Evolutionary conservation across 2,113 vertebrate species (phyloP).

Genomic region (Sminthopsis crassicaudata): DNA sequence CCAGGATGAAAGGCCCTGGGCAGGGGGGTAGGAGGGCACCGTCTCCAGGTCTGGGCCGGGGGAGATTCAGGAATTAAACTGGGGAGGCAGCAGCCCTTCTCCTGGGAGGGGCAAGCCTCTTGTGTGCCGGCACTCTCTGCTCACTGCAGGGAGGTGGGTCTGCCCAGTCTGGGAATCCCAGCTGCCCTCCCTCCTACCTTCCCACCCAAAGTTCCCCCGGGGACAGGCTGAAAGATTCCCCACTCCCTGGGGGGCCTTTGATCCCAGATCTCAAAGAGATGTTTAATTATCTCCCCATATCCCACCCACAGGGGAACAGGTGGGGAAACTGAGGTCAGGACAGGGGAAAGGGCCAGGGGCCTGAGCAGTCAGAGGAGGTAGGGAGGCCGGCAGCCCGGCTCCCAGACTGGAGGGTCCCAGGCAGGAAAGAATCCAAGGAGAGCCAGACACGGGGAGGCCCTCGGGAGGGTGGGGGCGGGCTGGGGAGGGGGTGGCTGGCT

Average conservation of each 20-base stretch:
- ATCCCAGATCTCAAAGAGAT: not conserved
- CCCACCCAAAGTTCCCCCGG: not conserved
- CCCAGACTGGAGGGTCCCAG: not conserved
- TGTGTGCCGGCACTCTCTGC: too few relatives aligned
- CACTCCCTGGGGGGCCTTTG: slow-evolving; percentile 2
- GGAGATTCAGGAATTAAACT: not conserved
- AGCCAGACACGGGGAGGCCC: not conserved
- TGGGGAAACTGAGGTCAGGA: not conserved
- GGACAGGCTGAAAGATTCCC: not conserved
- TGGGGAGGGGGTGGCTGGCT: not conserved
- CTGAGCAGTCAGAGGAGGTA: not conserved
- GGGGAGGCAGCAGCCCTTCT: not conserved
- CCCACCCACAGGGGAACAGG: slow-evolving; percentile 2
- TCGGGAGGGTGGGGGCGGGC: not conserved
- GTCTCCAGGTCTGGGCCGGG: not conserved
- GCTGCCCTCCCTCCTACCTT: not conserved
- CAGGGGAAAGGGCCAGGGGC: not conserved
- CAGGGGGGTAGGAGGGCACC: not conserved
- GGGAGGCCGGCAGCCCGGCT: not conserved
- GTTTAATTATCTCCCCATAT: not conserved
- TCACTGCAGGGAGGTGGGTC: not conserved
- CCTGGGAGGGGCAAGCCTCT: not conserved
- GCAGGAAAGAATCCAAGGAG: not conserved
- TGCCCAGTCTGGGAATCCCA: not conserved
- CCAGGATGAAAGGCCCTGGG: not conserved